Base-by-base conservation (phyloP, 2,888 invertebrate genomes). In the Lithophane leautieri region DNA sequence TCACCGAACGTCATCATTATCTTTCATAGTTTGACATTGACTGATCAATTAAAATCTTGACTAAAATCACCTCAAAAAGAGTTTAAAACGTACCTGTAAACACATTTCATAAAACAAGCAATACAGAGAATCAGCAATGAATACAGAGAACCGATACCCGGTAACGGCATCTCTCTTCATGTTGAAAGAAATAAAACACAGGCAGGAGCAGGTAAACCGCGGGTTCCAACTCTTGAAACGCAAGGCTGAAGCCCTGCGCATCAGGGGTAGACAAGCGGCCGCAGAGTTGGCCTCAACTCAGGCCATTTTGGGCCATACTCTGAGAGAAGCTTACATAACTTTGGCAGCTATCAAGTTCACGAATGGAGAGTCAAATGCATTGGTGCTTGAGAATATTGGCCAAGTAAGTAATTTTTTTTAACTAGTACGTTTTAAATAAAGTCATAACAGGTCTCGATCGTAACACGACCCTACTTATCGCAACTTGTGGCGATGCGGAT, bases 261-360 rank as follows among this genome's bases (percentile, higher is more conserved):
- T 93, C 14, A 89, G 90, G 28, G 95, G 95, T 0, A 89, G 95
- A 14, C 95, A 95, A 84, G 93, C 93, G 0, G 92, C 96, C 0
- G 79, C 86, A 0, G 96, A 96, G 52, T 84, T 96, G 61, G 88
- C 94, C 0, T 84, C 92, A 0, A 94, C 95, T 0, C 96, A 96
- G 70, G 94, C 92, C 0, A 86, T 95, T 7, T 81, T 96, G 42
- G 94, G 95, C 0, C 95, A 95, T 63, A 93, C 93, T 0, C 82
- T 96, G 54, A 91, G 90, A 73, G 96, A 96, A 83, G 96, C 96
- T 0, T 96, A 95, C 73, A 96, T 96, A 67, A 93, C 95, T 0
- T 84, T 96, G 7, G 96, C 96, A 1, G 96, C 95, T 28, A 92
- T 96, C 4, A 96, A 96, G 81, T 96, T 96, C 70, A 94, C 95